Evolutionary conservation across 2,888 invertebrate genomes (phyloP).

Genomic region (Macropis europaea): DNA sequence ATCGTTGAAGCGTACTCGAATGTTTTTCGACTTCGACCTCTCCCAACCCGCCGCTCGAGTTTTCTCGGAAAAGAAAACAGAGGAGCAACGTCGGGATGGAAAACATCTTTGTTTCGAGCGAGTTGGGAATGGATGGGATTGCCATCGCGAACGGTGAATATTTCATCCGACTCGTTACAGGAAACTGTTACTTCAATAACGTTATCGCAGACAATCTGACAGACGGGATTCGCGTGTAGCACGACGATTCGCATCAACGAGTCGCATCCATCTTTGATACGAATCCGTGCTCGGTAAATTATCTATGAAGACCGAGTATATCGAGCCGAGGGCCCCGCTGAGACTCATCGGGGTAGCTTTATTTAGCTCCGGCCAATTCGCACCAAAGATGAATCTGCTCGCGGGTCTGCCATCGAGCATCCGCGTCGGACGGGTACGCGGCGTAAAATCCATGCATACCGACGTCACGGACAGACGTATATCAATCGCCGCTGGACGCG

Average conservation of each 20-base stretch:
- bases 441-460: constrained; percentile 44
- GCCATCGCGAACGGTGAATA: constrained; percentile 7
- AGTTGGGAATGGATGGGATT: background rate
- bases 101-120: background rate
- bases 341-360: constrained; percentile 41
- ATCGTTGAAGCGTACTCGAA: no score
- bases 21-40: no score
- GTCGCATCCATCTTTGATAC: constrained; percentile 20
- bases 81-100: background rate
- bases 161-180: background rate
- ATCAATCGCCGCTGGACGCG: constrained; percentile 44
- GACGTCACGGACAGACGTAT: constrained; percentile 24
- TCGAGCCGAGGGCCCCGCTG: constrained; percentile 35
- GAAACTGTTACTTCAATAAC: constrained; percentile 22
- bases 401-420: constrained; percentile 31
- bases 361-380: constrained; percentile 43
- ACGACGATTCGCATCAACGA: constrained; percentile 31
- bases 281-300: constrained; percentile 29
- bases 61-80: no score
- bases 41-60: no score
- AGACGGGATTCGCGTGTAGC: constrained; percentile 13
- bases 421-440: constrained; percentile 29
- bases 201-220: constrained; percentile 32
- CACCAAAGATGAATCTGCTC: constrained; percentile 49
- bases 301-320: constrained; percentile 27